Evolutionary conservation across 2,113 vertebrate genomes (phyloP), one percentile per base, ranked within the genome.

Genomic region (Thunnus maccoyii): DNA sequence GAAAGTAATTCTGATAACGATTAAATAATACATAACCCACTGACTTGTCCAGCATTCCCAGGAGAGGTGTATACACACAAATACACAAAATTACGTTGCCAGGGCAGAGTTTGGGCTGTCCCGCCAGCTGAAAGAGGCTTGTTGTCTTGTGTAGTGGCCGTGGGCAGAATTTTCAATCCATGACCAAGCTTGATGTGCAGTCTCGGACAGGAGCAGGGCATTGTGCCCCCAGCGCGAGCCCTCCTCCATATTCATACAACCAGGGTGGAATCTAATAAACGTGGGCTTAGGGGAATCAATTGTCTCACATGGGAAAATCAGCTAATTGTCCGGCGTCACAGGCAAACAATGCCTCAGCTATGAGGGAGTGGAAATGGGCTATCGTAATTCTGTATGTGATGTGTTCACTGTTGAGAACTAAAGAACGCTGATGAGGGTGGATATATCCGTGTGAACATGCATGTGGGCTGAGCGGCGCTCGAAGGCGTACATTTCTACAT

Each of bases 161-260:
- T 91, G 88, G 92, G 92, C 81, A 86, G 91, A 83, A 82, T 83
- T 83, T 88, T 77, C 76, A 3, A 79, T 79, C 78, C 57, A 75
- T 80, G 89, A 86, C 78, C 76, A 72, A 48, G 72, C 64, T 72
- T 20, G 74, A 85, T 84, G 80, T 20, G 58, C 27, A 56, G 62
- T 9, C 48, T 50, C 5, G 62, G 83, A 93, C 84, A 93, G 91
- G 80, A 89, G 84, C 41, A 36, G 78, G 77, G 84, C 90, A 88
- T 93, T 94, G 93, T 94, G 86, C 76, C 86, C 79, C 50, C 41
- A 62, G 74, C 22, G 36, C 76, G 70, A 36, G 56, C 69, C 61
- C 87, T 92, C 72, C 93, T 94, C 83, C 93, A 94, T 94, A 94
- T 94, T 94, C 93, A 94, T 94, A 85, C 80, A 74, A 86, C 72